phyloP scores from a whole-genome alignment of 2,113 vertebrate species.

The Oplegnathus fasciatus region DNA sequence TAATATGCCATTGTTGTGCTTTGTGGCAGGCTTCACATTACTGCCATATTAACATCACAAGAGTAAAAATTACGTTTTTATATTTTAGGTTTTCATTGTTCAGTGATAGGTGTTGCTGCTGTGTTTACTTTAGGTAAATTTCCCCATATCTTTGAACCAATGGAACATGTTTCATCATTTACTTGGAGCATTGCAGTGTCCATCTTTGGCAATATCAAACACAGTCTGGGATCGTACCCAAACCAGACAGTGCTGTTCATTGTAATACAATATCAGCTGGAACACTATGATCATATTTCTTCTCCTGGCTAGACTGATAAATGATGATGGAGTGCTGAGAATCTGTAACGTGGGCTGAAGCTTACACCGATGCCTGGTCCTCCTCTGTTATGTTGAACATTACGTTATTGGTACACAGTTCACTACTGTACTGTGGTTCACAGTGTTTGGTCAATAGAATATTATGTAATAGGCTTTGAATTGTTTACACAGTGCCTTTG shows the following conservation, averaged over 20 bases:
- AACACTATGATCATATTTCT: conserved; percentile 27
- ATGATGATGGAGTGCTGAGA: neutral
- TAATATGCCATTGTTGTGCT: neutral
- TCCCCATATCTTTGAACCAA: neutral
- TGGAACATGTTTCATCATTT: neutral
- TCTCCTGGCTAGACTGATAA: conserved; percentile 19
- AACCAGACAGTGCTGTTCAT: neutral
- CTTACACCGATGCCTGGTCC: neutral
- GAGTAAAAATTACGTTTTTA: neutral
- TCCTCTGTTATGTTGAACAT: neutral
- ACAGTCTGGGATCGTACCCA: neutral
- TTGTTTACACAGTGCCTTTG: neutral
- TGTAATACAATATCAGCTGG: conserved; percentile 16
- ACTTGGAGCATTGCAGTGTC: conserved; percentile 4
- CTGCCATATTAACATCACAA: neutral
- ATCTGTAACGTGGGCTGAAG: neutral
- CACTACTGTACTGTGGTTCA: neutral
- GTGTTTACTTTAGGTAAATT: conserved; percentile 1
- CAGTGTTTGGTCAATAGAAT: neutral
- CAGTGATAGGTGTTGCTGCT: neutral
- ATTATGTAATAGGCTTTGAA: conserved; percentile 8
- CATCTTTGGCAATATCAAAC: conserved; percentile 3
- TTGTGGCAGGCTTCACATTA: neutral
- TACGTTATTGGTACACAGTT: neutral
- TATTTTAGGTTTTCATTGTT: neutral